phyloP scores from a whole-genome alignment of 1,140 invertebrate genomes.

The Physella acuta region DNA sequence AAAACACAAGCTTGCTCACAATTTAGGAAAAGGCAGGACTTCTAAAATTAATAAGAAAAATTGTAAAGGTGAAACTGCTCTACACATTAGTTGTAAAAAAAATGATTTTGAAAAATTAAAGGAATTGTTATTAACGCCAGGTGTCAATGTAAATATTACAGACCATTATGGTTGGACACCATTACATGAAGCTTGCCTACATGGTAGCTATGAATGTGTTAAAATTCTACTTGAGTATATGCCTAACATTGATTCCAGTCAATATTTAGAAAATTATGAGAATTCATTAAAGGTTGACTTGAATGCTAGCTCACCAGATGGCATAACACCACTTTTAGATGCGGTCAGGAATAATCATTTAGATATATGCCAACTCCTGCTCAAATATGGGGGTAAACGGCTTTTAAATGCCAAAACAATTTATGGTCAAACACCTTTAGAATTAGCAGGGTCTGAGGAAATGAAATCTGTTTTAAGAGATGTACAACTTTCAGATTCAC shows the following conservation, averaged over 20 bases:
- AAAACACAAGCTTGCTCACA: background rate
- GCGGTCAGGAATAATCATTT: conserved; percentile 43
- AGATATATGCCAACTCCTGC: conserved; percentile 41
- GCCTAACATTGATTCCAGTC: conserved; percentile 40
- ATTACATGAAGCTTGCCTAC: conserved; percentile 88
- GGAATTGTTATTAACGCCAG: conserved; percentile 23
- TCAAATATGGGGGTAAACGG: conserved; percentile 45
- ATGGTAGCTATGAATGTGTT: conserved; percentile 79
- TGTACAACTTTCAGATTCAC: no score
- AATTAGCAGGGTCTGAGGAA: conserved; percentile 38
- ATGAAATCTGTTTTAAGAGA: conserved; percentile 32
- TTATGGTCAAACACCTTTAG: conserved; percentile 34
- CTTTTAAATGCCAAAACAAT: conserved; percentile 36
- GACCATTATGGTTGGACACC: conserved; percentile 91
- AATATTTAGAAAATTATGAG: background rate
- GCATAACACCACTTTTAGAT: conserved; percentile 53
- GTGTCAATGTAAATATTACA: conserved; percentile 55
- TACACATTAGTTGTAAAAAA: conserved; percentile 9
- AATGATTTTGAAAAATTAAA: background rate
- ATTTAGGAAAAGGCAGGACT: background rate
- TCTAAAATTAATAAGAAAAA: conserved; percentile 7
- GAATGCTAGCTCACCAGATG: conserved; percentile 33
- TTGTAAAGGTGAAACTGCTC: conserved; percentile 13
- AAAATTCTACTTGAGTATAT: conserved; percentile 68
- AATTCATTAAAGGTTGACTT: conserved; percentile 42